Evolutionary conservation across 2,888 invertebrate genomes (phyloP).

Genomic region (Andrena flavipes): DNA sequence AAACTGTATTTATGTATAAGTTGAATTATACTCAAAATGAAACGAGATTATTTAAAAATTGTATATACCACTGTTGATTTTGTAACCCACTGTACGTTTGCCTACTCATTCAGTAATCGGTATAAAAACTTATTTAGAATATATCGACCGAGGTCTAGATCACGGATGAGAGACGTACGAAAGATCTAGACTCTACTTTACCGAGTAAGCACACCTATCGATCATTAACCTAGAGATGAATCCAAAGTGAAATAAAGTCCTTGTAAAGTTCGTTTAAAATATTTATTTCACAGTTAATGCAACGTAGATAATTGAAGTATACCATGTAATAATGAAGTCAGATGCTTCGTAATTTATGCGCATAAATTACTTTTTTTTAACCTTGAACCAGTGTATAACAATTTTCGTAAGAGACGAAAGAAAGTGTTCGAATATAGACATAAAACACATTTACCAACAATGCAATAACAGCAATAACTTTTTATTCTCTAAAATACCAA

Average conservation of each 20-base stretch:
- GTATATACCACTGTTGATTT: background rate
- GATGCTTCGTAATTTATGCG: background rate
- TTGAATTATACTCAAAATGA: background rate
- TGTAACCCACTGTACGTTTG: no score
- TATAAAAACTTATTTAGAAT: background rate
- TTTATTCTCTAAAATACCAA: background rate
- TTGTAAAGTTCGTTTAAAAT: no score
- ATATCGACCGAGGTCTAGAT: slow-evolving; percentile 41
- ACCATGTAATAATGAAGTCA: background rate
- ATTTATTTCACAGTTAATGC: background rate
- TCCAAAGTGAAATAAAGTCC: background rate
- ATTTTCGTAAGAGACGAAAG: background rate
- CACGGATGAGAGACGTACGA: background rate
- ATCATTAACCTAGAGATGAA: background rate
- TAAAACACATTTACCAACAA: background rate
- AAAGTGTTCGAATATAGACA: background rate
- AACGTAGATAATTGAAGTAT: background rate
- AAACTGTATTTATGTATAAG: background rate
- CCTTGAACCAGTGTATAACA: background rate
- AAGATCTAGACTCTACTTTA: slow-evolving; percentile 46
- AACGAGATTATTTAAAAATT: background rate
- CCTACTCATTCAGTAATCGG: slow-evolving; percentile 21
- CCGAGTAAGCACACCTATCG: slow-evolving; percentile 5
- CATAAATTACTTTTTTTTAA: background rate
- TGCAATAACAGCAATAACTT: background rate